Evolutionary conservation across 2,888 invertebrate genomes (phyloP), one percentile per base, ranked within the genome.

Genomic region (Oeneis ivallda): DNA sequence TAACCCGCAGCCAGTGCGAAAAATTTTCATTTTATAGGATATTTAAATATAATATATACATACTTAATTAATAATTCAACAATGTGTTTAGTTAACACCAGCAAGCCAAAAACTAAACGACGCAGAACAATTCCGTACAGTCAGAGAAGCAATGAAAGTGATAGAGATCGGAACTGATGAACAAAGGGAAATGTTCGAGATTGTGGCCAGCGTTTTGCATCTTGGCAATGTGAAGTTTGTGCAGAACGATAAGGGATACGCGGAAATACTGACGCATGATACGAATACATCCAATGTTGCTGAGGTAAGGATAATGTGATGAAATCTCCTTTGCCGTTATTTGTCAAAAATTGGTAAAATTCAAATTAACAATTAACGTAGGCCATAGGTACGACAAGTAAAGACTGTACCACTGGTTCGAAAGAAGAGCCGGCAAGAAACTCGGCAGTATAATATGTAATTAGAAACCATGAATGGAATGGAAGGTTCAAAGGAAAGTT

Each of bases 161-260:
- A 95, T 97, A 64, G 97, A 96, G 79, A 96, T 98, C 75, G 88
- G 93, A 0, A 87, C 93, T 3, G 85, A 93, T 0, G 96, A 97
- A 76, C 95, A 96, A 84, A 90, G 92, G 34, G 95, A 96, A 74
- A 94, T 98, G 72, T 96, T 96, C 77, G 92, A 94, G 58, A 96
- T 98, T 70, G 93, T 98, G n/a, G 96, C 96, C 8, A 95, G 95
- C 66, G 94, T 98, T 49, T 87, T 98, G 65, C 97, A 98, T 78
- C 92, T 98, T 72, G 98, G 98, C 11, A 98, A 98, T 79, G 92
- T 97, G n/a, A 94, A 94, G 68, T 98, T 97, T 83, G 93, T 93
- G 13, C 95, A 95, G 75, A 89, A 87, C 70, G 94, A 95, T 17
- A 95, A 96, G 65, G 95, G 95, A 26, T 87, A 92, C 69, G 95